Evolutionary conservation across 1,140 invertebrate species (phyloP), one percentile per base, ranked within the genome.

Genomic region (Meloidogyne floridensis): DNA sequence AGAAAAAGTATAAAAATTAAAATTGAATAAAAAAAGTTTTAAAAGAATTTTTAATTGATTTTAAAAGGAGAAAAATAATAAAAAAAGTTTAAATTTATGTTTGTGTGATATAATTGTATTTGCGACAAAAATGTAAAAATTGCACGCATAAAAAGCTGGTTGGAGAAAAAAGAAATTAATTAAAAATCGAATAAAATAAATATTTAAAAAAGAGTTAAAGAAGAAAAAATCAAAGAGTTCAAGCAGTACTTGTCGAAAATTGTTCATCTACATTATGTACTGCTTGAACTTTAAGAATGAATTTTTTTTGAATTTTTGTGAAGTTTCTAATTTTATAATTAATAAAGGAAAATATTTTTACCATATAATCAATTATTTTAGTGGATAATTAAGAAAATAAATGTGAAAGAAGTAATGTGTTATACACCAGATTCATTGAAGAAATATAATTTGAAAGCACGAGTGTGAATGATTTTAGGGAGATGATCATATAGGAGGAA

Each of bases 1-100:
- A 65, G n/a, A 15, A 65, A 65, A 65, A 65, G 59, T 65, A 65
- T 65, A 65, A 65, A 65, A 54, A 65, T n/a, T 65, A 65, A n/a
- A 65, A n/a, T 65, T 65, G n/a, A 65, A 65, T 2, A 65, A n/a
- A n/a, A 65, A 11, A 65, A n/a, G 11, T 54, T 54, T 65, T 65
- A 47, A 47, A 47, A 47, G 47, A 47, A 47, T 65, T 65, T 65
- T 15, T 65, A 65, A 65, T 65, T 65, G 59, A 65, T 65, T 65
- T 65, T 65, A n/a, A 4, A 6, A 6, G n/a, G n/a, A n/a, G 59
- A 59, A 59, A 13, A 32, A 32, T 32, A 32, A 32, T 11, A 65
- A 65, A 65, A 65, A 47, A 47, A 47, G 47, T 47, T 47, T 6
- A 6, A 47, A 47, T 47, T 47, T 47, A 32, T 32, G 47, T 47